These are phyloP conservation scores for Percina caprodes DNA, from an alignment of 2,113 vertebrate species.

Conservation along the genomic window DNA sequence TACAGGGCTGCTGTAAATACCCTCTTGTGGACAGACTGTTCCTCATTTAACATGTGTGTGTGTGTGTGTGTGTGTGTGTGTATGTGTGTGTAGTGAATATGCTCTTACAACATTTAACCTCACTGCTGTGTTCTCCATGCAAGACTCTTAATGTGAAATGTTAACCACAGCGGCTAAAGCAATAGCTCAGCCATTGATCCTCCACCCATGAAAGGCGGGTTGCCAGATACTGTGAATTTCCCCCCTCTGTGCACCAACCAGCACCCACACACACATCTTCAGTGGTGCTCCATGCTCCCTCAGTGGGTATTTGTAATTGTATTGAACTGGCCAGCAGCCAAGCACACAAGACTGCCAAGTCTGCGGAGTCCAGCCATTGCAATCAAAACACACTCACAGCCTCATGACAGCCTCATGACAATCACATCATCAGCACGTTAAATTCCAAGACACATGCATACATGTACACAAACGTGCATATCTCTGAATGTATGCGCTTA, in stretches of 20 bases:
- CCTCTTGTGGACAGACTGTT: neutral
- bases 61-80: neutral
- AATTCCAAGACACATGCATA: constrained; percentile 28
- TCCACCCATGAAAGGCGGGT: constrained; percentile 29
- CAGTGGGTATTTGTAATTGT: constrained; percentile 69
- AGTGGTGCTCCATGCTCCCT: constrained; percentile 46
- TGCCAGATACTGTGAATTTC: constrained; percentile 53
- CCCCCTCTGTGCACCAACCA: constrained; percentile 36
- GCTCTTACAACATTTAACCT: constrained; percentile 1
- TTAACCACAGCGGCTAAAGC: constrained; percentile 32
- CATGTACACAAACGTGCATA: constrained; percentile 11
- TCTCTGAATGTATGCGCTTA: constrained; percentile 9
- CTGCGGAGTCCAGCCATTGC: constrained; percentile 61
- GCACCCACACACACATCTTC: constrained; percentile 44
- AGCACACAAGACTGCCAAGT: constrained; percentile 46
- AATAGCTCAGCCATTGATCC: constrained; percentile 35
- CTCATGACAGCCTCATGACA: constrained; percentile 45
- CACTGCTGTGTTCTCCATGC: constrained; percentile 28
- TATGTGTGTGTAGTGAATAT: neutral
- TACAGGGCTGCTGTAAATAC: constrained; percentile 7
- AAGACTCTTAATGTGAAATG: constrained; percentile 42
- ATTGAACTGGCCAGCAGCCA: constrained; percentile 72
- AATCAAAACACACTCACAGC: constrained; percentile 68
- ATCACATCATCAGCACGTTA: constrained; percentile 46
- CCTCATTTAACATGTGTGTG: constrained; percentile 18